Base-by-base conservation (phyloP, 2,888 invertebrate species). In the Flabesymbios commensalis region DNA sequence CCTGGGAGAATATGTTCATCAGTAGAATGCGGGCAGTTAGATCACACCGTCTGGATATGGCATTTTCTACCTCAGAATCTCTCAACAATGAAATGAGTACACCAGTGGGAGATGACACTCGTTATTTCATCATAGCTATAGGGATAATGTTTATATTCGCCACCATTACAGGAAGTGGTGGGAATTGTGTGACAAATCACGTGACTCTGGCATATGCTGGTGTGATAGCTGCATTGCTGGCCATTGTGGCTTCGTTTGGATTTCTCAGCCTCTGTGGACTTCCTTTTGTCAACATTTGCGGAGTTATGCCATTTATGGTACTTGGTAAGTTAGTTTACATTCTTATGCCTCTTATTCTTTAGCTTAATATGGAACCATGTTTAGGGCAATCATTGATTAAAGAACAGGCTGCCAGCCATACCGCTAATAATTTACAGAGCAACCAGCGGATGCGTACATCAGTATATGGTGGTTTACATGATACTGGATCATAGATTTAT, bases 261-360 rank as follows among this genome's bases (percentile, higher is more conserved):
- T 29, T 59, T 14, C 39, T 66, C 31, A 55, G 61, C 24, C 51
- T 66, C 7, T 32, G 42, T 0, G 72, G 72, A 2, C 49, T 71
- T 19, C 56, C 60, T 2, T 69, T 74, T 47, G 75, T 74, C 54
- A 68, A 70, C 56, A 69, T 74, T 14, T 72, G 74, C 22, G 74
- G 74, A 4, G 68, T 71, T 19, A 68, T 71, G 60, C 75, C 75
- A 4, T 75, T 74, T 41, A 61, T 75, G 0, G 64, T 74, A 4
- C 54, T 74, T 43, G 75, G 74, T 74, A 67, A 42, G 69, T 57
- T 26, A 7, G 39, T 36, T 10, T 14, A 36, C 39, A 10, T 36
- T 14, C 39, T 14, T n/a, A n/a, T n/a, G n/a, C n/a, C n/a, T n/a
- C n/a, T n/a, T n/a, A n/a, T n/a, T n/a, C n/a, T n/a, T n/a, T n/a